Evolutionary conservation across 2,888 invertebrate species (phyloP).

Genomic region (Acrocyrtus sp.): DNA sequence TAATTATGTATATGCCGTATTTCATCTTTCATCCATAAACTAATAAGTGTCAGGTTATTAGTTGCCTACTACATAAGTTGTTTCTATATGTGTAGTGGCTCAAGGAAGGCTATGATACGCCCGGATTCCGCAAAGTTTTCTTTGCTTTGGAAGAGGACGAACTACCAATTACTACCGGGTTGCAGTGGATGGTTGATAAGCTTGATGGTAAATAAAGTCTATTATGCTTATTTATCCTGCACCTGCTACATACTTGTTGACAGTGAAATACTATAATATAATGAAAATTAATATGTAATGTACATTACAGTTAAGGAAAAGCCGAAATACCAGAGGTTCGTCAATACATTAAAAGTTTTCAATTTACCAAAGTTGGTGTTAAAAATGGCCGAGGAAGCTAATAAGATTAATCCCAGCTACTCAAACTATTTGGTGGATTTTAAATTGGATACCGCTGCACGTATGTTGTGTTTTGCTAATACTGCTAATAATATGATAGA

Average conservation of each 20-base stretch:
- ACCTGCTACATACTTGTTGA: background rate
- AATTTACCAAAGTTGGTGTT: constrained; percentile 52
- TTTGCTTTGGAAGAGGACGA: constrained; percentile 52
- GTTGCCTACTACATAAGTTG: background rate
- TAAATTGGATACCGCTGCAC: constrained; percentile 48
- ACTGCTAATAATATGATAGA: background rate
- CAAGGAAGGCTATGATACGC: constrained; percentile 19
- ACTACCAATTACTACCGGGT: constrained; percentile 29
- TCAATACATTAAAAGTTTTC: constrained; percentile 47
- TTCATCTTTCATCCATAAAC: too few relatives aligned
- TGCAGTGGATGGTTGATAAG: constrained; percentile 57
- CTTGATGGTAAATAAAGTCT: constrained; percentile 44
- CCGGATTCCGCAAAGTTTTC: constrained; percentile 27
- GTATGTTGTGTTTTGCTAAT: background rate
- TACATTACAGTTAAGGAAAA: constrained; percentile 5
- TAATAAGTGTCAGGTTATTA: too few relatives aligned
- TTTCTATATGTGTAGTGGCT: constrained; percentile 26
- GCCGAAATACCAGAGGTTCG: constrained; percentile 29
- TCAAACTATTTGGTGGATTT: constrained; percentile 33
- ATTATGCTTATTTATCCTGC: background rate
- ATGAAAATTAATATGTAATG: background rate
- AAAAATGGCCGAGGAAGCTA: constrained; percentile 44
- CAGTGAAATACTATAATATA: background rate
- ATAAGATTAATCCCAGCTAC: constrained; percentile 47
- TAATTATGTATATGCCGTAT: too few relatives aligned